Base-by-base conservation (phyloP, 2,888 invertebrate genomes). In the Erebia ligea region DNA sequence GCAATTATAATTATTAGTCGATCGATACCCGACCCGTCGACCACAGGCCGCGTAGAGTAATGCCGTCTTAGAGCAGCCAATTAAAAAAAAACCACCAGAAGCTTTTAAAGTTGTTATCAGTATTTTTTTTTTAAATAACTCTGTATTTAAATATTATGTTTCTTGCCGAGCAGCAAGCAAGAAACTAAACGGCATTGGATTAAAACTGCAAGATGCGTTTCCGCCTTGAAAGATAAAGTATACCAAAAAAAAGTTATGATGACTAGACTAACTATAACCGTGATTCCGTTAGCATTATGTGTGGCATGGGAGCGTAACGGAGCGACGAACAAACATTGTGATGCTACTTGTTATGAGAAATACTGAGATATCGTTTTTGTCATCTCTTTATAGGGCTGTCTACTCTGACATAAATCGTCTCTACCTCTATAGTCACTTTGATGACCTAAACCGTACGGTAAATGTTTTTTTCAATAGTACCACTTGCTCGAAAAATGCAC, bases 231-330 rank as follows among this genome's bases (percentile, higher is more conserved):
- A 13, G 25, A 45, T 56, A 17, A 61, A 57, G 19, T 59, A 50
- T 50, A 8, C 9, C 59, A 52, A 70, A 54, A 66, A 66, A 70
- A 50, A 50, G 2, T 10, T 48, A 54, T 25, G 15, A 61, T 45
- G 50, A 57, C 56, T 34, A 34, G 66, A 61, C 34, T 74, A 40
- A 67, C 15, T 56, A 69, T 67, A 58, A 71, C 25, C 61, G 54
- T 45, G 56, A 61, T 58, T 57, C 77, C 76, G 78, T 75, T 77
- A 77, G 3, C 45, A 25, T 58, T 70, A 77, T 74, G 72, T 76
- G 63, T 72, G 67, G 61, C 76, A 74, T 76, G 77, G 74, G 77
- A 76, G 68, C 54, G 64, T 73, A 76, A 75, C 76, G 76, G 76
- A 34, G 40, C 15, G 25, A 45, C 63, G 19, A 57, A 8, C 66